phyloP scores from a whole-genome alignment of 2,797 vertebrate species.

The Oreochromis grahami region DNA sequence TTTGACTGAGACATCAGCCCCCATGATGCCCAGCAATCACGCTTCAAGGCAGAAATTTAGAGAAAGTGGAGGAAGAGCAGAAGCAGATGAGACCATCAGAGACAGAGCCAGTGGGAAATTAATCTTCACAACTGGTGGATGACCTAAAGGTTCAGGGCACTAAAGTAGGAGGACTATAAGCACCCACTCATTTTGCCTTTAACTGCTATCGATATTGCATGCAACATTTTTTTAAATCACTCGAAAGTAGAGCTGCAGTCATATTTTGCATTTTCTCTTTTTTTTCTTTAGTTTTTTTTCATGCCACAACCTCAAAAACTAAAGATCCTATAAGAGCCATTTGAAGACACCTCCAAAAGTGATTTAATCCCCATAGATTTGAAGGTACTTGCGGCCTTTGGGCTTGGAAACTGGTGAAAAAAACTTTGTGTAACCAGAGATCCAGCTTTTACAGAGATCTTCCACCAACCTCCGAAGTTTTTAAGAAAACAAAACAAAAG shows the following conservation, averaged over 20 bases:
- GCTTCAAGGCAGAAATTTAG: neutral
- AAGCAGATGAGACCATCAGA: neutral
- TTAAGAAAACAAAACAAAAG: neutral
- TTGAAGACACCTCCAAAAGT: neutral
- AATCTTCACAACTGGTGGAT: neutral
- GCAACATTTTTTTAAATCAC: neutral
- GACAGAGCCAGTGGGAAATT: neutral
- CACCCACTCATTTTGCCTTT: neutral
- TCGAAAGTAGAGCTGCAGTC: neutral
- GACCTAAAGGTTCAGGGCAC: neutral
- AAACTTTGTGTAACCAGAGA: neutral
- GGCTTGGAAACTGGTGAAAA: neutral
- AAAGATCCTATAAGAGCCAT: neutral
- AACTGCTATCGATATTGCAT: neutral
- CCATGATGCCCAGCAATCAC: neutral
- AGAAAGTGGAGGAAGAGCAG: neutral
- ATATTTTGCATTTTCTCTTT: neutral
- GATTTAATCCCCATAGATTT: neutral
- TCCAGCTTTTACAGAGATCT: neutral
- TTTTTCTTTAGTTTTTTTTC: neutral
- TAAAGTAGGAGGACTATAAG: neutral
- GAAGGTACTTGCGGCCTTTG: neutral
- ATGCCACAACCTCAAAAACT: neutral
- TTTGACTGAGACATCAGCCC: slow-evolving; percentile 4
- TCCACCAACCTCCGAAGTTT: neutral